phyloP scores from a whole-genome alignment of 1,140 invertebrate species.

The Carposina sasakii region DNA sequence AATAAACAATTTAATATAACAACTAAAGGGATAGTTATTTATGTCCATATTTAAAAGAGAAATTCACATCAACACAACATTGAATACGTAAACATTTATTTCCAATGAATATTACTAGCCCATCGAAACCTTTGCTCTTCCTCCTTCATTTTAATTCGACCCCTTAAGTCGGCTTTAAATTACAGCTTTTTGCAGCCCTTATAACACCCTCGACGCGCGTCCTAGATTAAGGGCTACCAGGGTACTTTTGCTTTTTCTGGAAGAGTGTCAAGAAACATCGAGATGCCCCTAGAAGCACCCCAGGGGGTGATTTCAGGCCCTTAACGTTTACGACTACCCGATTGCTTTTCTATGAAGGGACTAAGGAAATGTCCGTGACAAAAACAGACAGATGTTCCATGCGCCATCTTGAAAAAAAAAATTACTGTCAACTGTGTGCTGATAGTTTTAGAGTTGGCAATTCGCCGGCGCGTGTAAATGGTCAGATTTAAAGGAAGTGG shows the following conservation, averaged over 20 bases:
- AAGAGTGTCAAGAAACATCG: constrained; percentile 62
- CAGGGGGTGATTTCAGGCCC: constrained; percentile 59
- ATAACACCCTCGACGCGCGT: constrained; percentile 58
- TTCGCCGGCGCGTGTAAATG: too few relatives aligned
- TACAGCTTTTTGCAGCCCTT: constrained; percentile 65
- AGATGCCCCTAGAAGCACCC: constrained; percentile 56
- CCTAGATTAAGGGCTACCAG: constrained; percentile 52
- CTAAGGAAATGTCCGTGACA: constrained; percentile 49
- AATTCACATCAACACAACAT: too few relatives aligned
- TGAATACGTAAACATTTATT: too few relatives aligned
- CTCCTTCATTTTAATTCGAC: constrained; percentile 68
- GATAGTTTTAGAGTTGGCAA: too few relatives aligned
- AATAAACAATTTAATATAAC: too few relatives aligned
- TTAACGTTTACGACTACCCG: constrained; percentile 71
- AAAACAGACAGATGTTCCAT: constrained; percentile 54
- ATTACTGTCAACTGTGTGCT: too few relatives aligned
- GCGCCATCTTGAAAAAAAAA: too few relatives aligned
- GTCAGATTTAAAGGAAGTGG: too few relatives aligned
- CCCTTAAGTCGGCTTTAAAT: constrained; percentile 69
- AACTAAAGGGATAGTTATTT: too few relatives aligned
- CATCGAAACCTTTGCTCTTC: constrained; percentile 12
- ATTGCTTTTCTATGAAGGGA: constrained; percentile 73
- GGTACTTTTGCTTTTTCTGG: constrained; percentile 53
- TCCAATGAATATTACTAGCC: constrained; percentile 25
- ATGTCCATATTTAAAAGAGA: too few relatives aligned